Evolutionary conservation across 2,797 vertebrate species (phyloP).

Genomic region (Coregonus ussuriensis): DNA sequence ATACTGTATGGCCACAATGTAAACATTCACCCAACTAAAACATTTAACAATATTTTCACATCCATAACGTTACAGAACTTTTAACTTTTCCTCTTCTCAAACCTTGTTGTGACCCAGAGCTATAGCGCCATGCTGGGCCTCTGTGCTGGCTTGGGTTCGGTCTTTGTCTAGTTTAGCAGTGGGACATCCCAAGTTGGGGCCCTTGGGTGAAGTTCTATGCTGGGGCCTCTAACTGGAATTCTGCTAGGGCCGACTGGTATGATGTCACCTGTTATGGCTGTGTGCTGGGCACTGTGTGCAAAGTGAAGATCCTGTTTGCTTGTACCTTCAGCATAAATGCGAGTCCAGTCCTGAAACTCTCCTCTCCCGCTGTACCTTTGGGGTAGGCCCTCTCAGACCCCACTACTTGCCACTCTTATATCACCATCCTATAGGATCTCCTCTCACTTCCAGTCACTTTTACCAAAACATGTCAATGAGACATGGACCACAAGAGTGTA

Average conservation of each 20-base stretch:
- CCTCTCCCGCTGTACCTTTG: slow-evolving; percentile 59
- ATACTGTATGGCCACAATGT: not conserved
- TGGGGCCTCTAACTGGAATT: too few relatives aligned
- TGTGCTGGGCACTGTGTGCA: not conserved
- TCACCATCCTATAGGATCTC: not conserved
- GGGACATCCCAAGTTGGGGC: too few relatives aligned
- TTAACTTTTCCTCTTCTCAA: too few relatives aligned
- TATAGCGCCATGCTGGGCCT: too few relatives aligned
- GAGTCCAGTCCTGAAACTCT: slow-evolving; percentile 50
- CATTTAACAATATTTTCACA: too few relatives aligned
- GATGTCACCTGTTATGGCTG: not conserved
- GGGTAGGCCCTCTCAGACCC: slow-evolving; percentile 44
- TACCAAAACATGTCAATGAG: not conserved
- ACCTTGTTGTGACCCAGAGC: too few relatives aligned
- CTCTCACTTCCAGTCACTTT: not conserved
- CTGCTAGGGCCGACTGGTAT: too few relatives aligned
- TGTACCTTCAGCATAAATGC: slow-evolving; percentile 46
- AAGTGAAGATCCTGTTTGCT: slow-evolving; percentile 38
- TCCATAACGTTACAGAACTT: too few relatives aligned
- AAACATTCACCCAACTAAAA: not conserved
- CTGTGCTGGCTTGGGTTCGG: too few relatives aligned
- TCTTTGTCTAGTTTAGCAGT: too few relatives aligned
- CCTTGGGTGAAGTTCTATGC: too few relatives aligned
- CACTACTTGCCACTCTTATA: not conserved
- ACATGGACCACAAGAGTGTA: not conserved